Conservation (phyloP, 2,797 vertebrate genomes). For the Nothura maculosa region DNA sequence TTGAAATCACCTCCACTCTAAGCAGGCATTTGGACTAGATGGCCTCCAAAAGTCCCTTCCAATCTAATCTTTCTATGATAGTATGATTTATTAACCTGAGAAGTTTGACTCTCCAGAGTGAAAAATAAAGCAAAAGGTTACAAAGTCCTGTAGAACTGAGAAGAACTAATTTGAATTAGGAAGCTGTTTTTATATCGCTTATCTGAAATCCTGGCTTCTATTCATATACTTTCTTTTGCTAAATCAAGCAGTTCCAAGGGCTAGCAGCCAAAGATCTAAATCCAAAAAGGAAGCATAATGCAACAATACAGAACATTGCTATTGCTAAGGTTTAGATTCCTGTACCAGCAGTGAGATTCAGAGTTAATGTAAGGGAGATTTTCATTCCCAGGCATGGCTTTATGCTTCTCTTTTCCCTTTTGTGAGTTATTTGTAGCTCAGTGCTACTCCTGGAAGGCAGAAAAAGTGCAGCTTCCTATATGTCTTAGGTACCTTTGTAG, state of each 20-base stretch:
- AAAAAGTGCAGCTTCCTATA: neutral
- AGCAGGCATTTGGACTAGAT: neutral
- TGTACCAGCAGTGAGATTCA: neutral
- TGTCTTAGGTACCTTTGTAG: neutral
- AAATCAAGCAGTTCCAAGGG: neutral
- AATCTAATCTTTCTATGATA: conserved; percentile 1
- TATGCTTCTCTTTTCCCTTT: neutral
- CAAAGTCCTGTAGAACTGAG: neutral
- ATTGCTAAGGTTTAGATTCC: neutral
- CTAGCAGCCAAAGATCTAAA: neutral
- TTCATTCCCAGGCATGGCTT: neutral
- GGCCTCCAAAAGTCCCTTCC: conserved; percentile 36
- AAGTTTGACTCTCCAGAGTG: conserved; percentile 5
- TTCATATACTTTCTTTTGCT: neutral
- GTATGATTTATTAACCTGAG: neutral
- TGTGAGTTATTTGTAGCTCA: neutral
- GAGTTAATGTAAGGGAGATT: neutral
- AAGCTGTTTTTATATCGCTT: neutral
- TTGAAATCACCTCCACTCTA: conserved; percentile 48
- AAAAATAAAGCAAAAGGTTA: conserved; percentile 26
- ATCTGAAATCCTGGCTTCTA: neutral
- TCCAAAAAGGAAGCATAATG: neutral
- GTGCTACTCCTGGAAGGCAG: neutral
- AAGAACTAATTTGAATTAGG: neutral
- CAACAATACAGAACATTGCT: neutral